Base-by-base conservation (phyloP, 2,888 invertebrate genomes). In the Trichopoda pennipes region DNA sequence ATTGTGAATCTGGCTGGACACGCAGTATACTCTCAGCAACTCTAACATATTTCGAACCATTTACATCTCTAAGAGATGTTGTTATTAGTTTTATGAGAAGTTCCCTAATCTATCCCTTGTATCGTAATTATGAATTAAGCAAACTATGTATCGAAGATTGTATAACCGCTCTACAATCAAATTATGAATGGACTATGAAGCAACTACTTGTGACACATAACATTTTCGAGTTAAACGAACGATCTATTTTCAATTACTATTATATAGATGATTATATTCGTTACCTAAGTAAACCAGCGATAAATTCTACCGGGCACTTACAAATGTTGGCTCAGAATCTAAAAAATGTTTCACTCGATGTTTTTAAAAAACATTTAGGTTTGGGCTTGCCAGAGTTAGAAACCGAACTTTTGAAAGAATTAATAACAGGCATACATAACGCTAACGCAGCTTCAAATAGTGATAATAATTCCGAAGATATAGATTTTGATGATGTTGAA, bases 1-100 rank as follows among this genome's bases (percentile, higher is more conserved):
- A 88, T 4, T 90, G 91, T 73, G 91, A 90, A 75, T 90, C 90
- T 19, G 87, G 86, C 10, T 91, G 91, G 90, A 91, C 90, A 0
- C 89, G 90, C 4, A 87, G 87, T 63, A 86, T 88, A 8, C 83
- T 91, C n/a, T 90, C 90, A 3, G 85, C 90, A n/a, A 77, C 87
- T 0, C 85, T 89, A 3, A 86, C 85, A 63, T 91, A 91, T 78
- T 91, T 90, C 55, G 91, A 91, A 64, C 86, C 87, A 14, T 88
- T 88, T 38, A 86, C 88, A 17, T 88, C 87, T 47, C 85, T 90
- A n/a, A 86, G 85, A 35, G 86, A 86, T 23, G 89, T 89, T 0
- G 85, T 89, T 3, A 86, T 89, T n/a, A 88, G 88, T 16, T 91
- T 91, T 53, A 69, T 91, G 53, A 88, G 90, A 0, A 88, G 90